phyloP scores from a whole-genome alignment of 2,113 vertebrate species.

The Phaetusa simplex region DNA sequence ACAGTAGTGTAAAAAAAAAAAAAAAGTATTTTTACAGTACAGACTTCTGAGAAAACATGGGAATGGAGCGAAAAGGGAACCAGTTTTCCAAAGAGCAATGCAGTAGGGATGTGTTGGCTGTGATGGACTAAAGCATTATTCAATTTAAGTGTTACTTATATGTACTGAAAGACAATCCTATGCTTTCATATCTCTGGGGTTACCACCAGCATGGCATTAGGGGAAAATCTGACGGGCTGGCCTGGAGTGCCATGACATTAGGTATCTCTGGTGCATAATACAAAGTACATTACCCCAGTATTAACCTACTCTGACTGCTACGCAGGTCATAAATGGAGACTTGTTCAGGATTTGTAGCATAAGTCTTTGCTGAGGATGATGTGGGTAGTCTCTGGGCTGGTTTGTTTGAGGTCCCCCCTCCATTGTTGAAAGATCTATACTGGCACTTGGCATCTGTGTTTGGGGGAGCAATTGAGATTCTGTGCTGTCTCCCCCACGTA shows the following conservation, averaged over 20 bases:
- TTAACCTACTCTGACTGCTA: not conserved
- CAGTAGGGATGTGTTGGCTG: not conserved
- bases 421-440: not conserved
- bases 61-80: not conserved
- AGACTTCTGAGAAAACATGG: not conserved
- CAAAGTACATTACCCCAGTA: not conserved
- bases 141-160: not conserved
- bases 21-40: not conserved
- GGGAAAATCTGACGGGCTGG: not conserved
- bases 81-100: not conserved
- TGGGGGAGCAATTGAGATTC: conserved; percentile 23
- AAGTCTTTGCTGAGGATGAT: not conserved
- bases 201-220: not conserved
- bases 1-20: too few relatives aligned
- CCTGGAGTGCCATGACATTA: not conserved
- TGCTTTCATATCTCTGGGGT: not conserved
- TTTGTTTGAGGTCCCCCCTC: not conserved
- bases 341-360: not conserved
- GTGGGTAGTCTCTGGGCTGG: not conserved
- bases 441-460: not conserved
- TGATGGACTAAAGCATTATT: not conserved
- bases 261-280: not conserved
- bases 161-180: not conserved
- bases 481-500: not conserved
- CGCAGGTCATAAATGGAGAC: not conserved